Conservation (phyloP, 2,888 invertebrate species). For the Volucella bombylans region DNA sequence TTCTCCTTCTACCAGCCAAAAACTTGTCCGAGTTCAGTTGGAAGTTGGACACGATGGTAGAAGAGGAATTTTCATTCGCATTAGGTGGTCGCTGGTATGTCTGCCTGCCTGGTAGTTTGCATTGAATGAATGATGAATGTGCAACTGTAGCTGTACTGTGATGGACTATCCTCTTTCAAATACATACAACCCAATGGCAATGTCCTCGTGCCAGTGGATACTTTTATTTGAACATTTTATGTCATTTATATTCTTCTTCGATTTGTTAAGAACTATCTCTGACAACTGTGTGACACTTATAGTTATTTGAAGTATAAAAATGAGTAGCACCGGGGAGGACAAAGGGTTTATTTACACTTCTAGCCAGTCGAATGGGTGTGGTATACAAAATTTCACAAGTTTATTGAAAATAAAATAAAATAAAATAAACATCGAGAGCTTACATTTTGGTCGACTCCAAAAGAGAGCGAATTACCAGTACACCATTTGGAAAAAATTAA, state of each 20-base stretch:
- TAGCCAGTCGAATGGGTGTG: no score
- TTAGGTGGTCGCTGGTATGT: slow-evolving; percentile 48
- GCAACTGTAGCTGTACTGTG: slow-evolving; percentile 40
- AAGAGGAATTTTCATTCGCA: slow-evolving; percentile 31
- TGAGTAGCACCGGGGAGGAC: background rate
- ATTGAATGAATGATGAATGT: slow-evolving; percentile 71
- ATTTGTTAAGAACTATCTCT: slow-evolving; percentile 50
- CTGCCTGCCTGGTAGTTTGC: slow-evolving; percentile 42
- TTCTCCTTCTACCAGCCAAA: slow-evolving; percentile 25
- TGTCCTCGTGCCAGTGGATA: slow-evolving; percentile 25
- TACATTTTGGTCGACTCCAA: no score
- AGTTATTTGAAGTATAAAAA: background rate
- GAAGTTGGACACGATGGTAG: slow-evolving; percentile 7
- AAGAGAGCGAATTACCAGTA: no score
- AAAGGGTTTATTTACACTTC: no score
- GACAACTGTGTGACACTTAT: slow-evolving; percentile 51
- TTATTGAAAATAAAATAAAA: no score
- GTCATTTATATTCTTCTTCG: slow-evolving; percentile 68
- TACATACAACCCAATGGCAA: slow-evolving; percentile 31
- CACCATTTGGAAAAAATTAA: no score
- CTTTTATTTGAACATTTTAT: slow-evolving; percentile 5
- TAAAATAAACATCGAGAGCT: no score
- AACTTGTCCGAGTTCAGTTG: slow-evolving; percentile 35
- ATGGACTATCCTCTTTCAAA: slow-evolving; percentile 61
- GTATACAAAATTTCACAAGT: no score